Base-by-base conservation (phyloP, 2,113 vertebrate genomes). In the Nibea albiflora region DNA sequence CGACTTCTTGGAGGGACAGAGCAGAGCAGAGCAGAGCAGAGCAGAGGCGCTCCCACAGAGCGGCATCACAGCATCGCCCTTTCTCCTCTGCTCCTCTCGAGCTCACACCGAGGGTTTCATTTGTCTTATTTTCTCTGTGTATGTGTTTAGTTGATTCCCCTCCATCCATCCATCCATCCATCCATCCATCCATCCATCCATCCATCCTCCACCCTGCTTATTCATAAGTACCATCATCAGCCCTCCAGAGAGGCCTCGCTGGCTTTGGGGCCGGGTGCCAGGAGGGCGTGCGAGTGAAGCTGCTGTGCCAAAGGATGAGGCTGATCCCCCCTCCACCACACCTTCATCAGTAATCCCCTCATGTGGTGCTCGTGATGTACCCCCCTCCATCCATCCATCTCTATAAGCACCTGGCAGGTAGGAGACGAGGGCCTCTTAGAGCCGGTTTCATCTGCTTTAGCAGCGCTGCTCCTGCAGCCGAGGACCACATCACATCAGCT, bases 1-100 rank as follows among this genome's bases (percentile, higher is more conserved):
- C 53, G 87, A 92, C 90, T 93, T 93, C 93, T 93, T 93, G 90
- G 89, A 93, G 92, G 89, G 88, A 93, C 74, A 56, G 81, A 85
- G 79, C 62, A 17, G 66, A 79, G 44, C n/a, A n/a, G n/a, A n/a
- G n/a, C 42, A 12, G 44, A 46, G 73, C 65, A 4, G 44, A 46
- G 73, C 65, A 71, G 79, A 76, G 86, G 74, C 63, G n/a, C 85
- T 83, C 84, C 73, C 84, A 79, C 80, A 0, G 39, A 70, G 70
- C 73, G 75, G 62, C 84, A 47, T n/a, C 80, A 79, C 73, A 83
- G 60, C 73, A 76, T 73, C 78, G 47, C 61, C 64, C 76, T 42
- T 22, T 70, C 71, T 58, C 73, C 76, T 68, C 20, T 63, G 26
- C 74, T 14, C 42, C 47, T 62, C 56, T 46, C 31, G 47, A 31